Evolutionary conservation across 1,140 invertebrate genomes (phyloP), one percentile per base, ranked within the genome.

Genomic region (Bombus cullumanus): DNA sequence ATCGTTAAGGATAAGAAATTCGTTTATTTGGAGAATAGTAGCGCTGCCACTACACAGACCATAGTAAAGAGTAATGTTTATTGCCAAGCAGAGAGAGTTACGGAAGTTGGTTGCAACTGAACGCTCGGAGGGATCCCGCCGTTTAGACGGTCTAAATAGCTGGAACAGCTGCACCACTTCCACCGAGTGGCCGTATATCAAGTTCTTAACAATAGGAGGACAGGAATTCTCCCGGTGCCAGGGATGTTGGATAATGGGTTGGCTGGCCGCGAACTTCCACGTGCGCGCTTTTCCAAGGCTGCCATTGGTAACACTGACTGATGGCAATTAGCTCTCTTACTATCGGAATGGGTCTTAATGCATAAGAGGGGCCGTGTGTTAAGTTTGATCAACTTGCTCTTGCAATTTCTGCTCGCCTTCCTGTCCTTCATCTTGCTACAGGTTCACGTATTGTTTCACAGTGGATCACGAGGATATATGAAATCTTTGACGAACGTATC

Each of bases 151-250:
- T 22, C 57, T 31, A 75, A 75, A 75, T 75, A 75, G 73, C 53
- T 75, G 73, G 43, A 75, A 75, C 41, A 75, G 73, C 41, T 75
- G 73, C 73, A 53, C 8, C 10, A 25, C 43, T 62, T 77, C 4
- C 47, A n/a, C 31, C 47, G 68, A 64, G 43, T 73, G 47, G 18
- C 22, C 57, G 41, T 77, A 53, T 37, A 77, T 76, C 62, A 83
- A 77, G 73, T 77, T 77, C 73, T 76, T 41, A 57, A 83, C 81
- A 83, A 83, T 83, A 41, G 62, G 28, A 37, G 53, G 57, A 22
- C 25, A 43, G 31, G n/a, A 77, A 76, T 83, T 31, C 43, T 81
- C 13, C 12, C 9, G 47, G 12, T 18, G 22, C 28, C 12, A 18
- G 59, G 57, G 6, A 66, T 66, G 64, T 31, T 13, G 31, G 25